Percentiles rank a stretch among this genome's conserved stretches.
phyloP scores from a whole-genome alignment of 2,888 invertebrate genomes.

The Nephrotoma guestfalica region DNA sequence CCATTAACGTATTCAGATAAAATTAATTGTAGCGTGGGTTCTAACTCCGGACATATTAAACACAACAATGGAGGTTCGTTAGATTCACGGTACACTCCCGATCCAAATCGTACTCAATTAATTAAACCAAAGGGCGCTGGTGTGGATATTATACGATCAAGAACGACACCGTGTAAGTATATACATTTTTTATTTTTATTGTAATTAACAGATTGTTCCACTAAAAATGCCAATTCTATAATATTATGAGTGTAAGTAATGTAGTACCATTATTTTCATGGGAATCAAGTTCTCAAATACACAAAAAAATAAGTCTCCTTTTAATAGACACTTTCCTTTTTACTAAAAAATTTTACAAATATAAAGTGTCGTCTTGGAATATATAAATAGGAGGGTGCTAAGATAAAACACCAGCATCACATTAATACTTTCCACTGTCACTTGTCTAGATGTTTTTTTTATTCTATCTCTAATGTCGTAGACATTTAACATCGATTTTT shows the following conservation, averaged over 20 bases:
- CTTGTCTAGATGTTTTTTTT: background rate
- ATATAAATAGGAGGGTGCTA: background rate
- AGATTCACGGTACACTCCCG: constrained; percentile 60
- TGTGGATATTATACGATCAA: constrained; percentile 62
- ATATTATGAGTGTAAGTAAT: background rate
- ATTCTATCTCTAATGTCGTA: background rate
- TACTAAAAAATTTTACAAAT: background rate
- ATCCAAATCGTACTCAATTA: constrained; percentile 53
- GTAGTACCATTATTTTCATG: background rate
- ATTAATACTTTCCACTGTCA: background rate
- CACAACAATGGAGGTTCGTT: constrained; percentile 33
- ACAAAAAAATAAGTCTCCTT: background rate
- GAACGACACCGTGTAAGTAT: constrained; percentile 47
- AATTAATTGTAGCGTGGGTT: constrained; percentile 25
- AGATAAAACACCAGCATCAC: background rate
- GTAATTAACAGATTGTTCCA: constrained; percentile 10
- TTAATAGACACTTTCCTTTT: background rate
- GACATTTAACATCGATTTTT: background rate
- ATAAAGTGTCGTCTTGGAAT: background rate
- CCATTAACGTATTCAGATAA: constrained; percentile 26
- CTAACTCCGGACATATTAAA: constrained; percentile 25
- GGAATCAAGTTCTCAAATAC: background rate
- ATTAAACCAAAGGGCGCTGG: constrained; percentile 42
- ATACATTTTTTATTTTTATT: constrained; percentile 11
- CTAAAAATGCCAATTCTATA: background rate